These are phyloP conservation scores for Camponotus vicinus DNA, from an alignment of 1,140 invertebrate genomes.

Conservation along the genomic window DNA sequence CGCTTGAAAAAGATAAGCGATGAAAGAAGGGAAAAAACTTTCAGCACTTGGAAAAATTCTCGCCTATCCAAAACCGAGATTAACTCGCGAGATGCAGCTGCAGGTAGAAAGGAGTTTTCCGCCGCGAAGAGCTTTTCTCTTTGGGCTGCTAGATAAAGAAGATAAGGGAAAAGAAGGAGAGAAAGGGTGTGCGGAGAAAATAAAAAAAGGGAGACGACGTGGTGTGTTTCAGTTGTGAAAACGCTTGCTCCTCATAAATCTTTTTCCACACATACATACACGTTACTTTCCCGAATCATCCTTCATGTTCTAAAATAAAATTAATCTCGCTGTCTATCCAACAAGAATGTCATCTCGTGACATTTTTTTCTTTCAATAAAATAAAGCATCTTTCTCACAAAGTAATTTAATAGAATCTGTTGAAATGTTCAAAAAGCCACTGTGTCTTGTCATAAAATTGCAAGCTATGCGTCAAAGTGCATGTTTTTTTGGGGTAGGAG, in stretches of 20 bases:
- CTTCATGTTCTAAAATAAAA: conserved; percentile 60
- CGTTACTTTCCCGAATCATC: conserved; percentile 52
- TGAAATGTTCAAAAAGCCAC: neutral
- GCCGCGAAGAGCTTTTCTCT: conserved; percentile 50
- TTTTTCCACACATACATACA: conserved; percentile 8
- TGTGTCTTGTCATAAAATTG: neutral
- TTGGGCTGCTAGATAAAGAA: conserved; percentile 49
- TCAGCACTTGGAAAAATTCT: conserved; percentile 58
- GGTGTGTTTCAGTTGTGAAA: conserved; percentile 59
- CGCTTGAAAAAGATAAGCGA: conserved; percentile 38
- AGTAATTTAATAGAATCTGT: conserved; percentile 16
- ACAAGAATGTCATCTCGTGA: conserved; percentile 37
- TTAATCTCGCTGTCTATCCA: conserved; percentile 58
- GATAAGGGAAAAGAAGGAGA: conserved; percentile 32
- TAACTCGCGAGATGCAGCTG: conserved; percentile 60
- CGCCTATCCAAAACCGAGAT: conserved; percentile 62
- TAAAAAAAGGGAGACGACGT: conserved; percentile 31
- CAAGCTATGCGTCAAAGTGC: neutral
- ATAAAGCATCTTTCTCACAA: conserved; percentile 17
- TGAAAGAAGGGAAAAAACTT: conserved; percentile 47
- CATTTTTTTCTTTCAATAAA: conserved; percentile 55
- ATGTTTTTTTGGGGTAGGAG: neutral
- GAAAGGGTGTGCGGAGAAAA: conserved; percentile 21
- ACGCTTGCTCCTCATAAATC: conserved; percentile 65
- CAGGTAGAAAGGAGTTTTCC: conserved; percentile 55